These are phyloP conservation scores for Astreopora myriophthalma DNA, from an alignment of 64 coral and sea anemone species.

Conservation along the genomic window DNA sequence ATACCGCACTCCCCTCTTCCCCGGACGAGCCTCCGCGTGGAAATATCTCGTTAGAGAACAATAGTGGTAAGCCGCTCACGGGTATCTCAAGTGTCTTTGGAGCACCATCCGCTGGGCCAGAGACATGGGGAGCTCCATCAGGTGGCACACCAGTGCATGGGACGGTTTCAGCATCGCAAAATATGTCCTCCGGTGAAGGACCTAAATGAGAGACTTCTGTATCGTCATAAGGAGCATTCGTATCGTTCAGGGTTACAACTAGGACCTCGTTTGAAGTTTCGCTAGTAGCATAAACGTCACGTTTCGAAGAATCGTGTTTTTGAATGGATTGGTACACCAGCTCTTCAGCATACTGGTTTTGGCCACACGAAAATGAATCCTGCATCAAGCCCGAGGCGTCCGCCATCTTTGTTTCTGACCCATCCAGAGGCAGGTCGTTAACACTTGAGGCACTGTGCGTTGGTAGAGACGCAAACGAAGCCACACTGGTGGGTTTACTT, in stretches of 20 bases:
- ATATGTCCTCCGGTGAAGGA: not conserved
- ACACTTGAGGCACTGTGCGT: not conserved
- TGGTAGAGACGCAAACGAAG: not conserved
- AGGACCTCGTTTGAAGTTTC: not conserved
- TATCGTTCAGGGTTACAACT: not conserved
- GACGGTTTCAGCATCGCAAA: not conserved
- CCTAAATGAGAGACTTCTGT: not conserved
- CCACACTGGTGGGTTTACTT: not conserved
- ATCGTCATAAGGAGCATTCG: not conserved
- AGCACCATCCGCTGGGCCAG: not conserved
- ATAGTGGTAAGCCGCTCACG: not conserved
- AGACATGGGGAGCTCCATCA: not conserved
- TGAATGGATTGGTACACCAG: not conserved
- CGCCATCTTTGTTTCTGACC: not conserved
- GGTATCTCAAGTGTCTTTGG: not conserved
- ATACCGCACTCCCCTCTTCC: not conserved
- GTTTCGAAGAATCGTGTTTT: not conserved
- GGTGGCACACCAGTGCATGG: not conserved
- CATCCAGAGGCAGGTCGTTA: not conserved
- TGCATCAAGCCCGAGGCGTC: not conserved
- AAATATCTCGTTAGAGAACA: not conserved
- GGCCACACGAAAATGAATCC: not conserved
- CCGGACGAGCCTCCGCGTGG: not conserved
- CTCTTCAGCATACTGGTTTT: not conserved
- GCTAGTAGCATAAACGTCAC: not conserved